Evolutionary conservation across 2,113 vertebrate species (phyloP), one percentile per base, ranked within the genome.

Genomic region (Chlorodrepanis virens): DNA sequence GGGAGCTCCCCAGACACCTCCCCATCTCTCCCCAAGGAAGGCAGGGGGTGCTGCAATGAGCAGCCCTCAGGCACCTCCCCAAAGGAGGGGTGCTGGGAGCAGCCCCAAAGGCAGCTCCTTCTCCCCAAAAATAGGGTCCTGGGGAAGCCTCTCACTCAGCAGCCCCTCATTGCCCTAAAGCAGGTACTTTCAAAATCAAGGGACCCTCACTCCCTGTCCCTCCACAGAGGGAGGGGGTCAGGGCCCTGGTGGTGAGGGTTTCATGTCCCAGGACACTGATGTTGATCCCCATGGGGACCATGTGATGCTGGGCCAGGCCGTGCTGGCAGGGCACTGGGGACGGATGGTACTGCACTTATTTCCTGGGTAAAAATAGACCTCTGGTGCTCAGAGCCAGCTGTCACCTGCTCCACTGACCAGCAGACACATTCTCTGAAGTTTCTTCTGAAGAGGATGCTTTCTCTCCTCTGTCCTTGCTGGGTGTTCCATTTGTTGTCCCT

Each of bases 211-310:
- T 68, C 40, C 50, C 22, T 53, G n/a, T 57, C 1, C 3, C 29
- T 31, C 24, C 11, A 2, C 10, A 33, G 37, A 50, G 17, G 8
- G 9, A 27, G 11, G 19, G 35, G 0, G 1, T n/a, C 1, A 0
- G 12, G 24, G 12, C 28, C n/a, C n/a, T 74, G 33, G 10, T 21
- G 25, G 5, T 14, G 69, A 29, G 24, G 5, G 13, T 89, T 31
- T 61, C 1, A 0, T 70, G 49, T 80, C 53, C 44, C 61, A 39
- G 59, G 70, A 53, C 47, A 17, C 19, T 37, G 52, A 10, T 0
- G 1, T 18, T 0, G 19, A 37, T 27, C 23, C 25, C 39, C 4
- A 2, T 0, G 0, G 49, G 10, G 17, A 18, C 27, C 13, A 9
- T 1, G 8, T 2, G 0, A 16, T 53, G 39, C 86, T 44, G 56